Conservation (phyloP, 2,888 invertebrate species). For the Andrena trimmerana region DNA sequence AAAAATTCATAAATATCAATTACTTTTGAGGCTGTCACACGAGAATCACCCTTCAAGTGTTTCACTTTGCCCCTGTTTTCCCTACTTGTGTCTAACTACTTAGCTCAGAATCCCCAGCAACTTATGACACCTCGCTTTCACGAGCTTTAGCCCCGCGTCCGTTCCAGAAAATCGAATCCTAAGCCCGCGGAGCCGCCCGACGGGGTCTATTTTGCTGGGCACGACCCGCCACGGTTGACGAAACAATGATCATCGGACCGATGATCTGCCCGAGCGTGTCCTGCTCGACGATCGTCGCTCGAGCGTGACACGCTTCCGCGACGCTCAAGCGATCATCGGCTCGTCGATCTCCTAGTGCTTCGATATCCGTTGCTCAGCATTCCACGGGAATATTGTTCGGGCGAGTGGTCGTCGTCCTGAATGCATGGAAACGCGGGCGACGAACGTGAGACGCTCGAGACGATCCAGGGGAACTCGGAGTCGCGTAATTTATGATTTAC, state of each 20-base stretch:
- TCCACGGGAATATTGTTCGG: conserved; percentile 30
- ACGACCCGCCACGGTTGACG: conserved; percentile 45
- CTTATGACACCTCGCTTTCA: not conserved
- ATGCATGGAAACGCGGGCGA: conserved; percentile 24
- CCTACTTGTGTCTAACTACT: too few species aligned
- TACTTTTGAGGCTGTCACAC: too few species aligned
- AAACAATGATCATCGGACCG: conserved; percentile 62
- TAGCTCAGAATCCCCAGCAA: not conserved
- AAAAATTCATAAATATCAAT: too few species aligned
- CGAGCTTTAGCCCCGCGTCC: not conserved
- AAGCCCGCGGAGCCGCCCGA: not conserved
- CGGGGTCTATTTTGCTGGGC: conserved; percentile 12
- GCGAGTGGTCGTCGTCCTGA: conserved; percentile 8
- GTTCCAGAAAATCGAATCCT: conserved; percentile 8
- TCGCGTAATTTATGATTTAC: conserved; percentile 38
- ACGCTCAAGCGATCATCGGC: conserved; percentile 59
- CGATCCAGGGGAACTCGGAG: not conserved
- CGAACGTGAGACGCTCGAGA: conserved; percentile 12
- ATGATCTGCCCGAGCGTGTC: conserved; percentile 64
- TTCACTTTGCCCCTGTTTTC: too few species aligned
- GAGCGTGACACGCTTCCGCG: conserved; percentile 51
- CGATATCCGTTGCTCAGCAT: conserved; percentile 36
- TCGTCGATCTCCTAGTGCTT: conserved; percentile 40
- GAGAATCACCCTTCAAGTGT: too few species aligned
- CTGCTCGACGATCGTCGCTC: conserved; percentile 43